Base-by-base conservation (phyloP, 2,113 vertebrate species). In the Petrocephalus zakoni region DNA sequence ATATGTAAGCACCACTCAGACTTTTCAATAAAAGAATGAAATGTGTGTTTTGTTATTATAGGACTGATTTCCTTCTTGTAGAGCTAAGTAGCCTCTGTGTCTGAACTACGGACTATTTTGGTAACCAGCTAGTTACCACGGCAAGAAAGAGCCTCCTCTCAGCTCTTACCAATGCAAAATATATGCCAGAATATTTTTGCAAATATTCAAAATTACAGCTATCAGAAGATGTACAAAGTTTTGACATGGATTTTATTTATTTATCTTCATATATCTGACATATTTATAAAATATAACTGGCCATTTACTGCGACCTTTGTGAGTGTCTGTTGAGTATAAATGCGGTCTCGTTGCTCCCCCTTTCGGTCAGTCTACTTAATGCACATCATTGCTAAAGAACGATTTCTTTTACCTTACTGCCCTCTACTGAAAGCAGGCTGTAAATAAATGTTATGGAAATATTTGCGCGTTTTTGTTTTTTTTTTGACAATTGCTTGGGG, bases 351-450 rank as follows among this genome's bases (percentile, higher is more conserved):
- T 42, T 78, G 87, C 87, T n/a, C 68, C 87, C 87, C 49, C 87
- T 88, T 25, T 25, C 34, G 87, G 0, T 78, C 49, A 37, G 34
- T 53, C 64, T 53, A 11, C 29, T 2, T 46, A 88, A 55, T 8
- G 0, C 0, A 13, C 25, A 0, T 22, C 52, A 19, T 42, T 1
- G 52, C 25, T 22, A 53, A 42, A 11, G 58, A 53, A 88, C 51
- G 1, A 53, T 88, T 88, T 88, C 87, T 78, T 52, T 42, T 78
- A 29, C 29, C 51, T 75, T 52, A 75, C 87, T 88, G 87, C 87
- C 87, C 87, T 88, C 87, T 75, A 81, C 64, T 88, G 87, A 75
- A 34, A 34, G 25, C 11, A 55, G n/a, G 84, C 21, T 85, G 51
- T 25, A 85, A 53, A 21, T 53, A 47, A 56, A 86, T 34, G 15